Evolutionary conservation across 2,888 invertebrate genomes (phyloP), one percentile per base, ranked within the genome.

Genomic region (Ernsta delagoae): DNA sequence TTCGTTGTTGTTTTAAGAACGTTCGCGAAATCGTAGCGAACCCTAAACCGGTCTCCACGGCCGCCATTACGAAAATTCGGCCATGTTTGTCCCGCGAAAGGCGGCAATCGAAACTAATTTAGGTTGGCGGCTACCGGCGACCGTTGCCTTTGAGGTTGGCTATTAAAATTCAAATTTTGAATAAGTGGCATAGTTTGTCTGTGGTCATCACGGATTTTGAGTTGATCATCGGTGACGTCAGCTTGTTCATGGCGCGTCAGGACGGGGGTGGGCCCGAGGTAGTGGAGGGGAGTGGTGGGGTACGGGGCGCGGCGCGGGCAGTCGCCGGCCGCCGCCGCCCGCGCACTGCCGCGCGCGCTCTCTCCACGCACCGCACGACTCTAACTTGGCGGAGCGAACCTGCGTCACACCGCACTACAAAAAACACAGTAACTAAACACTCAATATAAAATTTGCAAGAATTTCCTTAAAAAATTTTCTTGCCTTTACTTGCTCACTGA

Each of bases 31-130:
- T 83, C 77, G 78, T 74, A 70, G 73, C 79, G 76, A 79, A 77
- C 78, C 79, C 74, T 75, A 83, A 88, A 89, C 90, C 89, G 87
- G 90, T 88, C 83, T 72, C 73, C 12, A 66, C 71, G 72, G 82
- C 86, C 82, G 86, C 88, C 89, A 89, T 89, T 82, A 86, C 83
- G 81, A 83, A 86, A 87, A 86, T 90, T 91, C 90, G 89, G 89
- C 90, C 90, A 90, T 90, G 83, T 89, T 89, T 83, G 85, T 85
- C 83, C 82, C 82, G 78, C 77, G 85, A 87, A 89, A 86, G 85
- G 84, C 86, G 83, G 86, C 81, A 85, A 83, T 82, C 65, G 79
- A 82, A 79, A 78, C 76, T 78, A 81, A 80, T 79, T 70, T 24
- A 24, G 39, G 48, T 5, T 54, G 3, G 56, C 48, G 3, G 56